phyloP scores from a whole-genome alignment of 2,113 vertebrate species.

The Sorex fumeus region DNA sequence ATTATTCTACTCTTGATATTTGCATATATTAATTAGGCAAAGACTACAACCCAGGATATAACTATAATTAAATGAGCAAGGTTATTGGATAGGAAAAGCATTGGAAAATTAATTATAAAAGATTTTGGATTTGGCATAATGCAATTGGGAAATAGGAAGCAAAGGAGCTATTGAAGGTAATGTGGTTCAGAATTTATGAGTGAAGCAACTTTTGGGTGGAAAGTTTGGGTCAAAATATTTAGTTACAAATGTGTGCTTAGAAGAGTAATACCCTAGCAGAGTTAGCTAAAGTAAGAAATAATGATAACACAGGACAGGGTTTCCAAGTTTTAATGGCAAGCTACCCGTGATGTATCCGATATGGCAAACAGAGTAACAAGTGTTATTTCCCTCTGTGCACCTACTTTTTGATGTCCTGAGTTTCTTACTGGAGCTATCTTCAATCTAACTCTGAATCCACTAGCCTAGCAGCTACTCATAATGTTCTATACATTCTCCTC shows the following conservation, averaged over 20 bases:
- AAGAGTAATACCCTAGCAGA: not conserved
- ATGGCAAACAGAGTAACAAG: no score
- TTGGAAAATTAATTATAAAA: slow-evolving; percentile 72
- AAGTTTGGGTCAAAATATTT: slow-evolving; percentile 42
- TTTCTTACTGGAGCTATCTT: not conserved
- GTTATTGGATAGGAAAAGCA: slow-evolving; percentile 66
- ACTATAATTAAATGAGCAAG: slow-evolving; percentile 75
- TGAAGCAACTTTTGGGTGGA: slow-evolving; percentile 71
- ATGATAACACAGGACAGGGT: not conserved
- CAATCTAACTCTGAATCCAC: not conserved
- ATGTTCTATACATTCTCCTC: fast-evolving
- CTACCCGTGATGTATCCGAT: no score
- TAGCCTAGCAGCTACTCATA: fast-evolving
- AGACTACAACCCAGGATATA: slow-evolving; percentile 70
- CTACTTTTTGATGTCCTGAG: not conserved
- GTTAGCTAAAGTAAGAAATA: slow-evolving; percentile 58
- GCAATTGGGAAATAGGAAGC: slow-evolving; percentile 65
- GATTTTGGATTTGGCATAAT: slow-evolving; percentile 75
- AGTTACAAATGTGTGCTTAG: slow-evolving; percentile 10
- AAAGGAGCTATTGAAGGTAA: slow-evolving; percentile 65
- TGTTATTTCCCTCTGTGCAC: not conserved
- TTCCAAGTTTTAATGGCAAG: slow-evolving; percentile 41
- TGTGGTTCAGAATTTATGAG: slow-evolving; percentile 55
- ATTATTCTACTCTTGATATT: slow-evolving; percentile 83
- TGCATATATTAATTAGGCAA: slow-evolving; percentile 84